Percentiles rank a stretch among this genome's conserved stretches.
Evolutionary conservation across 1,140 invertebrate species (phyloP).

Genomic region (Drosophila littoralis): DNA sequence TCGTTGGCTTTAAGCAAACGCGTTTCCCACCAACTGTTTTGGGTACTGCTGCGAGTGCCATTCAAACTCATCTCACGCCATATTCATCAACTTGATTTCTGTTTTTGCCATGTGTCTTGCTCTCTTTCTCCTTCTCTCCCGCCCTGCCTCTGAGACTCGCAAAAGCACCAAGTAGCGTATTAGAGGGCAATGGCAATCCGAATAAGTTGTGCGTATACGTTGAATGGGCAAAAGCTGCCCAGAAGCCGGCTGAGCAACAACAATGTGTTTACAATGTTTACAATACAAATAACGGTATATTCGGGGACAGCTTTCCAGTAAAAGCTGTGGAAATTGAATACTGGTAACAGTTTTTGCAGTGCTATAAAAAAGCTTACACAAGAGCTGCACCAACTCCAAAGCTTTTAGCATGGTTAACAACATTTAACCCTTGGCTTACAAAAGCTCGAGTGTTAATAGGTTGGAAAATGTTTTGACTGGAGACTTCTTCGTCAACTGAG

Average conservation of each 20-base stretch:
- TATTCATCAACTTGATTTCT: constrained; percentile 72
- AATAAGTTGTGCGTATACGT: constrained; percentile 32
- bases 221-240: constrained; percentile 59
- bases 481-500: too few relatives aligned
- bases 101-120: constrained; percentile 25
- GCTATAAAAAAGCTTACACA: constrained; percentile 47
- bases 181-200: constrained; percentile 35
- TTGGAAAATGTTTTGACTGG: neutral
- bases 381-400: neutral
- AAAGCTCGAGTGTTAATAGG: neutral
- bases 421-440: neutral
- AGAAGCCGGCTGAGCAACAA: constrained; percentile 61
- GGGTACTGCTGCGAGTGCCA: constrained; percentile 26
- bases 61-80: constrained; percentile 68
- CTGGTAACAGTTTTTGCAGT: constrained; percentile 38
- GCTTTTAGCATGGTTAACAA: neutral
- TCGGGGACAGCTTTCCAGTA: constrained; percentile 25
- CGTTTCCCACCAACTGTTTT: constrained; percentile 33
- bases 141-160: constrained; percentile 32
- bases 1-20: constrained; percentile 19
- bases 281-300: constrained; percentile 37
- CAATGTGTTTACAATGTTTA: constrained; percentile 35
- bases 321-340: constrained; percentile 54
- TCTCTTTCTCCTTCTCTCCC: neutral
- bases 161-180: constrained; percentile 22